Evolutionary conservation across 2,113 vertebrate species (phyloP), one percentile per base, ranked within the genome.

Genomic region (Centropristis striata): DNA sequence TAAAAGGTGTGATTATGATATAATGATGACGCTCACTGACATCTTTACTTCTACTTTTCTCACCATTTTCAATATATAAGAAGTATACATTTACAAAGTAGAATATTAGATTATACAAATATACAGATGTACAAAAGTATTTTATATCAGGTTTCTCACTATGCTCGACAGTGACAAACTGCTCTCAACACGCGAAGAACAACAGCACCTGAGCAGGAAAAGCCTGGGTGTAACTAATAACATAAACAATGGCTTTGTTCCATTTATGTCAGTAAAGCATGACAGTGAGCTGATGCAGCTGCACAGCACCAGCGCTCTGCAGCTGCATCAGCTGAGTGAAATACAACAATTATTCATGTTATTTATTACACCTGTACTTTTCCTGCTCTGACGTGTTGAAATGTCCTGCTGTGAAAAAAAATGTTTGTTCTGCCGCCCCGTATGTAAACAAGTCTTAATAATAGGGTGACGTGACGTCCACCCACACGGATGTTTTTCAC

Each of bases 401-500:
- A 71, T 36, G 53, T 70, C 11, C 8, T 12, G 20, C 23, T 4
- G 3, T 39, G n/a, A 49, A 41, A 39, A 70, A 37, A 32, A 8
- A 23, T 16, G 41, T 13, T 4, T 11, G 44, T 32, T n/a, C 51
- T 21, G 18, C 36, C 16, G 37, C 15, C 41, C 16, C 27, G 8
- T 54, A 23, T 44, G 44, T 27, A 28, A 53, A 25, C 15, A 41
- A 23, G 54, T 59, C 69, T 59, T 32, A 6, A 42, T 32, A 8
- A 63, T 12, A 15, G 12, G 16, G 4, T 21, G 23, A 21, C 18
- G 9, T 23, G 8, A 25, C 25, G 21, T 39, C 49, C 57, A 23
- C 74, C 54, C 42, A 71, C 59, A 59, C 18, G 28, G 42, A 16
- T 36, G 25, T 55, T 73, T n/a, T 68, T 23, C 15, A n/a, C 23